Base-by-base conservation (phyloP, 2,113 vertebrate species). In the Mirza zaza region DNA sequence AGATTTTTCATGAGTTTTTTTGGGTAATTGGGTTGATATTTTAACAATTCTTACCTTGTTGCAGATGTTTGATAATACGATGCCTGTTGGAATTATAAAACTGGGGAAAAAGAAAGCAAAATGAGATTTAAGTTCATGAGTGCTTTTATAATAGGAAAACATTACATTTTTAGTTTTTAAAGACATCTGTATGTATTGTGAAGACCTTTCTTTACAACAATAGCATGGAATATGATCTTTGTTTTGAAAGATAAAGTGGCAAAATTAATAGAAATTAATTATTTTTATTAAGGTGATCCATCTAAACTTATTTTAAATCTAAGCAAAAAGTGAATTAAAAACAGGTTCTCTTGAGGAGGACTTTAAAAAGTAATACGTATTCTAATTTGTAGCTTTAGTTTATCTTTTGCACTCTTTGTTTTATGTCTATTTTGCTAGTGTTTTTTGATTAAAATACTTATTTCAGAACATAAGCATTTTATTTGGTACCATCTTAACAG, bases 381-480 rank as follows among this genome's bases (percentile, higher is more conserved):
- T 96, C 29, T 88, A 48, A 42, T 93, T 88, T 90, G 20, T 67
- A 48, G 55, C 84, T 91, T 42, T 57, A 65, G 27, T 87, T 77
- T 94, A 29, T 86, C 68, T 59, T 86, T 27, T 81, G 1, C 4
- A 36, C 9, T 12, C 85, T 85, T 88, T 93, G 82, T 36, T 50
- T 17, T 87, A 5, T 77, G 57, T 87, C 73, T 89, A 0, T 76
- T 83, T 90, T 82, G 18, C 86, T 89, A 14, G 11, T 79, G 90
- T 52, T 76, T 96, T 91, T 76, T 87, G 55, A 92, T 76, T 97
- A 68, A 84, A 95, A 87, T 97, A 95, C 68, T 95, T 91, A 71
- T 94, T 97, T 97, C 77, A 87, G 87, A 97, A 90, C 76, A 82
- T 93, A 92, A 95, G 90, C 86, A 73, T 97, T 95, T 84, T 96